Conservation (phyloP, 2,888 invertebrate species). For the Eledone cirrhosa region DNA sequence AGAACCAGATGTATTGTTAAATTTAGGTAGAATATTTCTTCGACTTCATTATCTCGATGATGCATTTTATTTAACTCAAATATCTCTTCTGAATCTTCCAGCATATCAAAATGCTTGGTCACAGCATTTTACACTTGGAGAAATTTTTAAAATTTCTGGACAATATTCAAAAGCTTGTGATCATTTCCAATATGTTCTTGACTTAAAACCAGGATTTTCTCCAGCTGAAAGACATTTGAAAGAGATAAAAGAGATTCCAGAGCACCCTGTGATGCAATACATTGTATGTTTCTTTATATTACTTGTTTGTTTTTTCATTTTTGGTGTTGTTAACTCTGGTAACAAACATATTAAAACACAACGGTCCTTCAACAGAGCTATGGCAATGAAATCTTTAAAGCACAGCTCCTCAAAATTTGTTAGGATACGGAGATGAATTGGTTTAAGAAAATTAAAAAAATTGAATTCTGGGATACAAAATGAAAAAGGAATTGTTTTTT, state of each 20-base stretch:
- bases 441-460: no score
- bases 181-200: conserved; percentile 83
- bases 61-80: conserved; percentile 85
- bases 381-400: conserved; percentile 84
- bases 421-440: no score
- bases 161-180: conserved; percentile 87
- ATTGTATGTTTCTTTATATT: no score
- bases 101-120: conserved; percentile 89
- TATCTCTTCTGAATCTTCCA: conserved; percentile 84
- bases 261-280: no score
- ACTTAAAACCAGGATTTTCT: conserved; percentile 85
- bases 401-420: no score
- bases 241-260: conserved; percentile 74
- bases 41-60: conserved; percentile 89
- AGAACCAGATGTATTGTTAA: conserved; percentile 85
- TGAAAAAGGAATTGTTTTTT: no score
- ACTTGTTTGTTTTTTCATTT: conserved; percentile 65
- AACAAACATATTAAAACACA: conserved; percentile 72
- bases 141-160: conserved; percentile 90
- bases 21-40: conserved; percentile 84
- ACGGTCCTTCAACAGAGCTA: conserved; percentile 86
- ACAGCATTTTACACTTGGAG: conserved; percentile 89
- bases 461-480: no score
- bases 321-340: conserved; percentile 80
- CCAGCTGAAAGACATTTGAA: conserved; percentile 82